Evolutionary conservation across 2,797 vertebrate genomes (phyloP).

Genomic region (Hoplostethus mediterraneus): DNA sequence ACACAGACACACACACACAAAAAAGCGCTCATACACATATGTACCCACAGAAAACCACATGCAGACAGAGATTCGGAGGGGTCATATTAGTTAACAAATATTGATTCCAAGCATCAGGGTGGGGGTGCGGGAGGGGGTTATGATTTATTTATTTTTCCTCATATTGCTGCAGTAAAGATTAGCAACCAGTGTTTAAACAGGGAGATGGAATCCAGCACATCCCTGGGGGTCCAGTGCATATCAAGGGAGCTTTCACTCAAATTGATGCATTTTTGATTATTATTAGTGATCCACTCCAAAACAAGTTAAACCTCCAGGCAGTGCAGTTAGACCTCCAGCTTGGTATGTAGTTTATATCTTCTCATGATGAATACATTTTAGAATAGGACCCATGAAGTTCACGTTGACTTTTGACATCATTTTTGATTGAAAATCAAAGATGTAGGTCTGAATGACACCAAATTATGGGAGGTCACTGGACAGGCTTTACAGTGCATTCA

Average conservation of each 20-base stretch:
- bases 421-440: too few relatives aligned
- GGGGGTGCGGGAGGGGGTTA: conserved; percentile 20
- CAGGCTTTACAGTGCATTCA: too few relatives aligned
- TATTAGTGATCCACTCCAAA: neutral
- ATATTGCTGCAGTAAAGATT: conserved; percentile 42
- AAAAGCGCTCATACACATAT: neutral
- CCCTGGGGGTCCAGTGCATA: conserved; percentile 9
- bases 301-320: neutral
- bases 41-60: conserved; percentile 17
- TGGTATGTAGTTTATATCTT: too few relatives aligned
- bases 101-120: conserved; percentile 48
- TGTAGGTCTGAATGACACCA: too few relatives aligned
- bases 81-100: conserved; percentile 64
- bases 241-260: conserved; percentile 3
- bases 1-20: neutral
- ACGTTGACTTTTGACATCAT: too few relatives aligned
- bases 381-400: too few relatives aligned
- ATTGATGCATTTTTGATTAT: neutral
- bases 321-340: neutral
- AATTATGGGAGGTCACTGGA: too few relatives aligned
- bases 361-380: too few relatives aligned
- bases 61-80: conserved; percentile 38
- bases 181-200: conserved; percentile 22
- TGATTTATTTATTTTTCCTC: conserved; percentile 42
- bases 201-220: neutral